Evolutionary conservation across 2,888 invertebrate genomes (phyloP).

Genomic region (Dasypogon diadema): DNA sequence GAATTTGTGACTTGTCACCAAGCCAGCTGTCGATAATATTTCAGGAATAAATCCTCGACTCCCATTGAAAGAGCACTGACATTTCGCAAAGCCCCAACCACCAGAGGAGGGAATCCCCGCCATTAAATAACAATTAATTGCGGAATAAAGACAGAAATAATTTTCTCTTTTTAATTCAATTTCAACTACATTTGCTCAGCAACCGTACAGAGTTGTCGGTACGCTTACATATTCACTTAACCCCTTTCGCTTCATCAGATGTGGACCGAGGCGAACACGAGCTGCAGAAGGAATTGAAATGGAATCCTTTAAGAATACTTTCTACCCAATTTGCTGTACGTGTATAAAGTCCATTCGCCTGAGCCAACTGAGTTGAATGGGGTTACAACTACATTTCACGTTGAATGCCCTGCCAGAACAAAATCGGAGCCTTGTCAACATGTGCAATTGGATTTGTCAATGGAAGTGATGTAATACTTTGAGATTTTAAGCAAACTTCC

Average conservation of each 20-base stretch:
- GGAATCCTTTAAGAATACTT: constrained; percentile 40
- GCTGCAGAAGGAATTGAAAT: constrained; percentile 21
- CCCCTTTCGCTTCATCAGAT: not conserved
- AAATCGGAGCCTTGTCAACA: constrained; percentile 29
- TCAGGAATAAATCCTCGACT: not conserved
- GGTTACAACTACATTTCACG: not conserved
- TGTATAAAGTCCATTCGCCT: constrained; percentile 16
- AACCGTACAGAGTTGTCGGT: not conserved
- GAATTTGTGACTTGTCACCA: not conserved
- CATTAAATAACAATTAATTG: constrained; percentile 11
- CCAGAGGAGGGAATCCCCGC: not conserved
- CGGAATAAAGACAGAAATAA: constrained; percentile 13
- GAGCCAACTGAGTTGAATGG: not conserved
- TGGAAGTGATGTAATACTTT: constrained; percentile 29
- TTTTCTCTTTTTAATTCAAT: constrained; percentile 8
- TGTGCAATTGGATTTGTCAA: constrained; percentile 45
- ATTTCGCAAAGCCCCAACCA: not conserved
- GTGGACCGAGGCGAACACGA: not conserved
- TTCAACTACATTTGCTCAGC: constrained; percentile 1
- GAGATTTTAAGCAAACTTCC: not conserved
- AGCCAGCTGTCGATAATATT: not conserved
- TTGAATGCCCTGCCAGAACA: not conserved
- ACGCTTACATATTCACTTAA: not conserved
- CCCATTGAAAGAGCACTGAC: no score
- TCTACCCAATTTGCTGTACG: constrained; percentile 39